Percentiles rank a stretch among this genome's conserved stretches.
phyloP scores from a whole-genome alignment of 2,888 invertebrate genomes.

The Caenorhabditis angaria region DNA sequence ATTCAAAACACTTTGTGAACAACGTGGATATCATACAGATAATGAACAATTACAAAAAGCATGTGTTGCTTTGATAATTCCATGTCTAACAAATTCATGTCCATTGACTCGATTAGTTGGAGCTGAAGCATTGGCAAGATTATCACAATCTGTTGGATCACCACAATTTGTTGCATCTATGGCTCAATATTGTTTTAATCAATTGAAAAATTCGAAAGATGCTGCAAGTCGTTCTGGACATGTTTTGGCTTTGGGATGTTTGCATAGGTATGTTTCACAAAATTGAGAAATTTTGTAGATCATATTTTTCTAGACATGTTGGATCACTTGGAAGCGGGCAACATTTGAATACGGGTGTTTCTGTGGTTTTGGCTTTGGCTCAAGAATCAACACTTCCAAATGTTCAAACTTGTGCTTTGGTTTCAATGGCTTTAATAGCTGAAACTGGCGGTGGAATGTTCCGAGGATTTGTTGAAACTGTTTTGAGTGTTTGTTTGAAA shows the following conservation, averaged over 20 bases:
- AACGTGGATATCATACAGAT: conserved; percentile 50
- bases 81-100: conserved; percentile 76
- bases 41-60: conserved; percentile 57
- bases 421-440: conserved; percentile 91
- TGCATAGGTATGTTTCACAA: conserved; percentile 77
- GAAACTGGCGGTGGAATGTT: conserved; percentile 99
- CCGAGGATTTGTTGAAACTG: conserved; percentile 91
- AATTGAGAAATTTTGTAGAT: conserved; percentile 75
- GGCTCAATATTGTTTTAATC: conserved; percentile 88
- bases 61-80: conserved; percentile 71
- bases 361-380: conserved; percentile 89
- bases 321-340: conserved; percentile 93
- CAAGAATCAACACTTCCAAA: conserved; percentile 89
- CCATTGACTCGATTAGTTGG: conserved; percentile 87
- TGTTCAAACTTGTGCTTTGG: conserved; percentile 88
- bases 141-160: conserved; percentile 88
- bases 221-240: conserved; percentile 85
- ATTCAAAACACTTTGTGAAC: conserved; percentile 76
- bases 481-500: conserved; percentile 88
- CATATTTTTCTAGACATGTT: conserved; percentile 47
- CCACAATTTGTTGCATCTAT: conserved; percentile 85
- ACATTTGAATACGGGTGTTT: conserved; percentile 90
- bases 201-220: conserved; percentile 81
- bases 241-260: conserved; percentile 91
- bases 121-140: conserved; percentile 90